A percentile compares a stretch with the other conserved stretches of the same genome.
Evolutionary conservation across 2,888 invertebrate species (phyloP).

Genomic region (Oscheius sp.): DNA sequence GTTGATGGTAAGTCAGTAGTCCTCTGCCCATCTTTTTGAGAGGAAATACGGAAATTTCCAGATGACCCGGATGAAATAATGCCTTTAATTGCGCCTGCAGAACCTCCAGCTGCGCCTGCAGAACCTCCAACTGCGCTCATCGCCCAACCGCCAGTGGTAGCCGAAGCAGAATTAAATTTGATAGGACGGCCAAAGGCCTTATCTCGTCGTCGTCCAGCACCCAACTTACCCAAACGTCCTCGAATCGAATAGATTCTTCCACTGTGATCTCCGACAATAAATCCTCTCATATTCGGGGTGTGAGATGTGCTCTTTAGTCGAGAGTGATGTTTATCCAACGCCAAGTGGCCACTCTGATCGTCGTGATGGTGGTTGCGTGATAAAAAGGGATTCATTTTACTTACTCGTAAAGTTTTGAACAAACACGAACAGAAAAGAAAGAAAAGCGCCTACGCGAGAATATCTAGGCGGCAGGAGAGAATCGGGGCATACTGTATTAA

Average conservation of each 20-base stretch:
- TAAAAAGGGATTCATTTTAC: conserved; percentile 20
- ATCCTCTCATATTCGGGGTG: too few relatives aligned
- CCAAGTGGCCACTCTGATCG: not conserved
- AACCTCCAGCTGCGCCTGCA: too few relatives aligned
- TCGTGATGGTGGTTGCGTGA: not conserved
- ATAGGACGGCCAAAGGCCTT: too few relatives aligned
- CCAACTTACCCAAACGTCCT: not conserved
- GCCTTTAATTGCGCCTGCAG: too few relatives aligned
- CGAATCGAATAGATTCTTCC: not conserved
- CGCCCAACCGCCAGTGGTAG: too few relatives aligned
- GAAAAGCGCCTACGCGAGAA: conserved; percentile 6
- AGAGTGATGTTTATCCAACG: not conserved
- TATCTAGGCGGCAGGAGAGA: conserved; percentile 7
- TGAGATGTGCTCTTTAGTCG: not conserved
- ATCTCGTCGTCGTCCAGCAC: too few relatives aligned
- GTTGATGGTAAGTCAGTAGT: too few relatives aligned
- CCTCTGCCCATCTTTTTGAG: too few relatives aligned
- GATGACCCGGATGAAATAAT: too few relatives aligned
- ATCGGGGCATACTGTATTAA: conserved; percentile 20
- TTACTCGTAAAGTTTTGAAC: conserved; percentile 26
- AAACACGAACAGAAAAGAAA: conserved; percentile 5
- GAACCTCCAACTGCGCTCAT: too few relatives aligned
- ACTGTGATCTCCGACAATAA: not conserved
- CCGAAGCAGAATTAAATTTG: too few relatives aligned
- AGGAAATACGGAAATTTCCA: too few relatives aligned